These are phyloP conservation scores for Sphinx pinastri DNA, from an alignment of 2,888 invertebrate genomes.

Conservation along the genomic window DNA sequence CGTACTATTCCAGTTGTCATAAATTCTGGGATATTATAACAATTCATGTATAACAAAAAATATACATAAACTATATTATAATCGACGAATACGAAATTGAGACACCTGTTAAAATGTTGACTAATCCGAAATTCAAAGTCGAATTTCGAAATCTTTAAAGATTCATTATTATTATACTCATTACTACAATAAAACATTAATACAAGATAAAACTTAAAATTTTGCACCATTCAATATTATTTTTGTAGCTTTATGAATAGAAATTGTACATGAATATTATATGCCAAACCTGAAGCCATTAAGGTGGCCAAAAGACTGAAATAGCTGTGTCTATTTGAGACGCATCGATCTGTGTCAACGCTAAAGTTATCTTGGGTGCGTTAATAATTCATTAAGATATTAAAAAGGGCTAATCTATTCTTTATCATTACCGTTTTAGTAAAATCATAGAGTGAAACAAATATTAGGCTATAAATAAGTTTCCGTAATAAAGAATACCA, in stretches of 20 bases:
- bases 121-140: not conserved
- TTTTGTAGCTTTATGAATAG: slow-evolving; percentile 1
- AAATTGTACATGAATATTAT: slow-evolving; percentile 56
- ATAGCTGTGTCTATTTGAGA: slow-evolving; percentile 70
- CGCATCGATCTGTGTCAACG: slow-evolving; percentile 77
- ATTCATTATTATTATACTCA: not conserved
- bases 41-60: no score
- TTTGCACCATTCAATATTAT: not conserved
- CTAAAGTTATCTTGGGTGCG: slow-evolving; percentile 63
- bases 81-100: no score
- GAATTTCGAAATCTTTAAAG: not conserved
- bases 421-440: not conserved
- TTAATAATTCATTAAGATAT: slow-evolving; percentile 26
- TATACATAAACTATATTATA: not conserved
- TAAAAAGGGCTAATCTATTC: slow-evolving; percentile 16
- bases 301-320: slow-evolving; percentile 61
- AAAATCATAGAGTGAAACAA: no score
- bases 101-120: slow-evolving; percentile 8
- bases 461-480: no score
- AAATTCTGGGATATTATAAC: no score
- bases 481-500: no score
- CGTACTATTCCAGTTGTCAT: no score
- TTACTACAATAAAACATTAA: not conserved
- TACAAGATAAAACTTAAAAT: not conserved
- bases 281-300: slow-evolving; percentile 57